Percentiles rank a stretch among this genome's conserved stretches.
Evolutionary conservation across 64 coral and sea anemone genomes (phyloP).

Genomic region (Acropora yongei): DNA sequence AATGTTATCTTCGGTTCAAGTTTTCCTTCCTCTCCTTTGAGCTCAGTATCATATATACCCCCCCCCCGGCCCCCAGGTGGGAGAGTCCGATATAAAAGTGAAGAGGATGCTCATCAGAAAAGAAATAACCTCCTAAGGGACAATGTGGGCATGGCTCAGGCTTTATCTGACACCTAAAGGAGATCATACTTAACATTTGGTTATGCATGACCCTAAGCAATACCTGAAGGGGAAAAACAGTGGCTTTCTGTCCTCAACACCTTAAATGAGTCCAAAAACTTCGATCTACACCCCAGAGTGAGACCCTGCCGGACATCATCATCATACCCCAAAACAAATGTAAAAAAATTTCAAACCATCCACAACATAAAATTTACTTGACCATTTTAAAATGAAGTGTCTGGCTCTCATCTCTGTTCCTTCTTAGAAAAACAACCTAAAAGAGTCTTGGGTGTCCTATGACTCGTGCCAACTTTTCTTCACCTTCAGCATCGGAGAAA

Average conservation of each 20-base stretch:
- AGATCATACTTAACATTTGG: conserved; percentile 22
- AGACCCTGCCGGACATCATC: conserved; percentile 8
- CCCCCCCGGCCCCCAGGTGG: too few relatives aligned
- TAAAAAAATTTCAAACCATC: conserved; percentile 25
- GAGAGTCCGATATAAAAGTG: too few relatives aligned
- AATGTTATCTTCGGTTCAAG: conserved; percentile 22
- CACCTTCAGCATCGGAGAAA: conserved; percentile 23
- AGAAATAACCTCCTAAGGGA: conserved; percentile 8
- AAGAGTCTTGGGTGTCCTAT: conserved; percentile 8
- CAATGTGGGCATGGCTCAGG: neutral
- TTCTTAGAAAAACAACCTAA: neutral
- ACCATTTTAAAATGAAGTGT: conserved; percentile 23
- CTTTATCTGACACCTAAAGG: neutral
- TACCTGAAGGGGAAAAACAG: conserved; percentile 30
- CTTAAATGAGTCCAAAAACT: neutral
- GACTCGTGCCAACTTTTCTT: conserved; percentile 28
- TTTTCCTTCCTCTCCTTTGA: conserved; percentile 20
- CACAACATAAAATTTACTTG: conserved; percentile 42
- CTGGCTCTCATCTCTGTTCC: too few relatives aligned
- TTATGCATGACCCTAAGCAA: conserved; percentile 23
- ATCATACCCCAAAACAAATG: conserved; percentile 4
- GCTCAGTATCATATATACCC: conserved; percentile 22
- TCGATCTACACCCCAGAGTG: neutral
- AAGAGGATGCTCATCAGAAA: conserved; percentile 4
- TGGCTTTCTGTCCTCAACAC: conserved; percentile 29